Conservation (phyloP, 1,140 invertebrate species). For the Papilio machaon region DNA sequence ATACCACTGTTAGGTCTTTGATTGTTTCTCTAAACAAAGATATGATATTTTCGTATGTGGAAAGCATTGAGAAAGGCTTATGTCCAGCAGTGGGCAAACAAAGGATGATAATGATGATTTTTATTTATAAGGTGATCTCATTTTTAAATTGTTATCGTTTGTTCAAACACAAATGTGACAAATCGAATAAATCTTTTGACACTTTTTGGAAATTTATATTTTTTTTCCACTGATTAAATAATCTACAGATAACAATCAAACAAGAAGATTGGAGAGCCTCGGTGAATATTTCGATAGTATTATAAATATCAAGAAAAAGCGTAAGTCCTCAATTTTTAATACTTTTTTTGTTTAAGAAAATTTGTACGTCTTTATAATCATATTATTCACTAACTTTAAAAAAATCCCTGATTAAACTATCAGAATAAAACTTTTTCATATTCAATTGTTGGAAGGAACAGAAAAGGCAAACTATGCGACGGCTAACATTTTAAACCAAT, state of each 20-base stretch:
- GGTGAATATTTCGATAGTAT: slow-evolving; percentile 59
- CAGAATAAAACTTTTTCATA: not conserved
- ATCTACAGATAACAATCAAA: slow-evolving; percentile 40
- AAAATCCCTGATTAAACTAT: not conserved
- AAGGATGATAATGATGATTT: too few relatives aligned
- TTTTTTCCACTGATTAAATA: slow-evolving; percentile 15
- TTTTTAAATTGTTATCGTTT: not conserved
- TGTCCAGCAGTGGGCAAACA: too few relatives aligned
- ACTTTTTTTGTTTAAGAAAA: not conserved
- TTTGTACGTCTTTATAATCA: too few relatives aligned
- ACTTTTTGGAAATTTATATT: not conserved
- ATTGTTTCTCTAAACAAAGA: not conserved
- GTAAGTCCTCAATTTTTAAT: not conserved
- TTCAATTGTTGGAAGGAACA: not conserved
- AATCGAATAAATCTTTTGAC: not conserved
- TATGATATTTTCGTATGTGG: not conserved
- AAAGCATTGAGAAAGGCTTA: too few relatives aligned
- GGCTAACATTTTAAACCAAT: slow-evolving; percentile 11
- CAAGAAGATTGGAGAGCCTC: slow-evolving; percentile 48
- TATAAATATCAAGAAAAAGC: slow-evolving; percentile 30
- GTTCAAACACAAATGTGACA: not conserved
- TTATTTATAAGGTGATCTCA: too few relatives aligned
- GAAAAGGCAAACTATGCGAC: not conserved
- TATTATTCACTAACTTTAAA: too few relatives aligned
- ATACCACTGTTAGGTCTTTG: not conserved